Percentiles rank a stretch among this genome's conserved stretches.
Conservation (phyloP, 2,888 invertebrate genomes). For the Hyppa rectilinea region DNA sequence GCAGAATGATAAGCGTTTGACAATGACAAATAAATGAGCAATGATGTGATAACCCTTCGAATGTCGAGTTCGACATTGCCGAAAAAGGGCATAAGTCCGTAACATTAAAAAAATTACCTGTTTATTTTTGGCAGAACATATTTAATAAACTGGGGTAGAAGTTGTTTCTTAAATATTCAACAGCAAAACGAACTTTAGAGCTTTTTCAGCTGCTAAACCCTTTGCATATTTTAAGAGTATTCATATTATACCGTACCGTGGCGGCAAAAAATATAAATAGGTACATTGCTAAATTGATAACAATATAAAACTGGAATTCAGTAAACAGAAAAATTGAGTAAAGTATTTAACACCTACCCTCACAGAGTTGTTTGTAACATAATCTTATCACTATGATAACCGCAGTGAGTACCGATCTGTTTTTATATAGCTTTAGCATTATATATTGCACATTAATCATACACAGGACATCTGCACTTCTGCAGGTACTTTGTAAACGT, state of each 20-base stretch:
- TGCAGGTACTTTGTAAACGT: conserved; percentile 20
- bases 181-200: conserved; percentile 10
- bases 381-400: conserved; percentile 63
- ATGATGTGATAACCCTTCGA: conserved; percentile 20
- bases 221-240: conserved; percentile 46
- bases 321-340: not conserved
- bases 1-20: conserved; percentile 51
- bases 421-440: conserved; percentile 32
- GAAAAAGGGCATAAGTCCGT: too few species aligned
- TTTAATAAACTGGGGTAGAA: not conserved
- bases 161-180: conserved; percentile 24
- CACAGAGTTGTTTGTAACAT: conserved; percentile 32
- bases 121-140: not conserved
- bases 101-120: not conserved
- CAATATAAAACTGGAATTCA: conserved; percentile 1
- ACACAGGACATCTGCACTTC: conserved; percentile 1
- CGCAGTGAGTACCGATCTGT: conserved; percentile 39
- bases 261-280: not conserved
- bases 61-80: too few species aligned
- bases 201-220: conserved; percentile 35
- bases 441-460: conserved; percentile 23
- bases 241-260: not conserved
- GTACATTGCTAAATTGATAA: not conserved
- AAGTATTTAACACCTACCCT: conserved; percentile 48
- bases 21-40: conserved; percentile 36